These are phyloP conservation scores for Dryobota labecula DNA, from an alignment of 2,888 invertebrate genomes.

Conservation along the genomic window DNA sequence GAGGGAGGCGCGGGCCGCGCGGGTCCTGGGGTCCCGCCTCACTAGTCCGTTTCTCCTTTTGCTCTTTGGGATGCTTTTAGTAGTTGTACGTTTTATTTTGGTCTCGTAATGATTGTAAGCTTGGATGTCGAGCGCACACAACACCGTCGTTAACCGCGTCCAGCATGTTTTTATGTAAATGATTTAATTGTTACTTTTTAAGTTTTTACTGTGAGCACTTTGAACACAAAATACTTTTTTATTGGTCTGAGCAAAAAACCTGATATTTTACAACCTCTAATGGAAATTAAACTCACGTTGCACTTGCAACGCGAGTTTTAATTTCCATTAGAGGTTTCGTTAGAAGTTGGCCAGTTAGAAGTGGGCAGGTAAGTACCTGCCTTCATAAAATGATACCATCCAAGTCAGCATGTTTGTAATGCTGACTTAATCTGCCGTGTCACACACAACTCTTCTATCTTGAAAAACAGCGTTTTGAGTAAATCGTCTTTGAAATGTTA, in stretches of 20 bases:
- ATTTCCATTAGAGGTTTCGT: too few species aligned
- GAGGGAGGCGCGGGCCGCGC: slow-evolving; percentile 38
- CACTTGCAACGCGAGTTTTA: too few species aligned
- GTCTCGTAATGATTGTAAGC: slow-evolving; percentile 58
- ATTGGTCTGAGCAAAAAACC: too few species aligned
- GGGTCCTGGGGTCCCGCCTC: slow-evolving; percentile 41
- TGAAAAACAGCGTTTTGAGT: too few species aligned
- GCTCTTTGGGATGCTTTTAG: slow-evolving; percentile 58
- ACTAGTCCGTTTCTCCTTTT: slow-evolving; percentile 59
- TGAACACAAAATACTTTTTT: too few species aligned
- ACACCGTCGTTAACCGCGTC: slow-evolving; percentile 51
- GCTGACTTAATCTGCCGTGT: not conserved
- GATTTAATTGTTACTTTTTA: slow-evolving; percentile 52
- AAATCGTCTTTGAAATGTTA: too few species aligned
- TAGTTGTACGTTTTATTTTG: slow-evolving; percentile 60
- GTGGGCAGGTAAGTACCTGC: too few species aligned
- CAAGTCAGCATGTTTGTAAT: not conserved
- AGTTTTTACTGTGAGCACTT: slow-evolving; percentile 25
- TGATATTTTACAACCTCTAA: slow-evolving; percentile 4
- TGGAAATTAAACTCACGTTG: not conserved
- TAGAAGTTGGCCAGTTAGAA: too few species aligned
- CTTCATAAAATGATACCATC: not conserved
- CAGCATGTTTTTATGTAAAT: slow-evolving; percentile 52
- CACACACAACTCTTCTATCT: too few species aligned
- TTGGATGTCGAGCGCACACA: slow-evolving; percentile 52